Evolutionary conservation across 2,797 vertebrate species (phyloP), one percentile per base, ranked within the genome.

Genomic region (Columba guinea): DNA sequence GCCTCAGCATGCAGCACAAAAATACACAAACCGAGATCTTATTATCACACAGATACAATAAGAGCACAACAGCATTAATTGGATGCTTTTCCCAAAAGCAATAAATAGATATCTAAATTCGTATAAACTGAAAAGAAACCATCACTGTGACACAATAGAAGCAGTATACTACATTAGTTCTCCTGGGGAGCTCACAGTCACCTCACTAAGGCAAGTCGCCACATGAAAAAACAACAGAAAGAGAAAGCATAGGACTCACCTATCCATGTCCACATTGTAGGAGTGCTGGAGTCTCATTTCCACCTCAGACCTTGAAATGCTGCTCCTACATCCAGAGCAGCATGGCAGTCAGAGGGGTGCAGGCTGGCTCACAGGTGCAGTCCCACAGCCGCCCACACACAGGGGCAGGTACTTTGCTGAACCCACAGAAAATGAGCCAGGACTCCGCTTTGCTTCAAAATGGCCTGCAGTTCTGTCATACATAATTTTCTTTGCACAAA

Each of bases 91-190:
- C 34, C 39, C 23, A 49, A 53, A 81, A 73, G 7, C 17, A 77
- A 82, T 51, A 68, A 83, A 65, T 2, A 75, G 11, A 2, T 44
- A 51, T 2, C 4, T 7, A 32, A 82, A 30, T 21, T 56, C 37
- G 69, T 82, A 30, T 52, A 53, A 78, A 20, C 37, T 28, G 24
- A 68, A 75, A 89, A 78, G 16, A 90, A 89, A 74, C 24, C 34
- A 37, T 74, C 32, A 46, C 13, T 32, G 15, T n/a, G 10, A 46
- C n/a, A 37, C 15, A 51, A 62, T 26, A 56, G 18, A 44, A 55
- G 26, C 0, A 1, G 5, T 4, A 11, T 9, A 4, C 22, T 20
- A 10, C 0, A 0, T 23, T 8, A 56, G 27, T 9, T 13, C 67
- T 88, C 58, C 39, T 53, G 6, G 5, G 2, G 68, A 64, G 39